Evolutionary conservation across 2,113 vertebrate species (phyloP), one percentile per base, ranked within the genome.

Genomic region (Brachionichthys hirsutus): DNA sequence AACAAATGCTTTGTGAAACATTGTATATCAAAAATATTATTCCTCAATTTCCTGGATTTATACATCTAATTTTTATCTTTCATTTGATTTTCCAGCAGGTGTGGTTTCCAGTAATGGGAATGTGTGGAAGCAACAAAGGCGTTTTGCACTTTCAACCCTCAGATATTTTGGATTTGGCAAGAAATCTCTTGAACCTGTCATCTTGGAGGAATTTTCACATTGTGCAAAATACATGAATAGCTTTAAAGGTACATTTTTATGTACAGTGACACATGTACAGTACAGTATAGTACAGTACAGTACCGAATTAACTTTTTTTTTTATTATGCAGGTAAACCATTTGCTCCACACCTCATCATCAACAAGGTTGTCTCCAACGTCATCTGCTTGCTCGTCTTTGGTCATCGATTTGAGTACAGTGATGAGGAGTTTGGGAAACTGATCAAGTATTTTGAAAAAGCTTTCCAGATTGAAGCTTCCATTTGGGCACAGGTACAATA

Each of bases 311-410:
- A 53, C 38, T 17, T 9, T 13, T 18, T 45, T 18, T 17, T 11
- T 20, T 12, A 17, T 34, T 40, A 10, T 55, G 2, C 0, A 89
- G 83, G 67, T 6, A 68, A 77, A 16, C 57, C 77, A 8, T 77
- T 82, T 55, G 56, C 92, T 50, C 90, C 94, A 48, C 89, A 92
- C 16, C 86, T 90, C 12, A 82, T 88, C 48, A 84, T 94, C 0
- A 94, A 92, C 42, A 87, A 86, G 0, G 85, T 89, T 15, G 88
- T 94, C 70, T 91, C 91, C 0, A 95, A 94, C 63, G 87, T 95
- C 57, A 94, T 94, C 80, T 94, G 89, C 52, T 90, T 84, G 9
- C 68, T 95, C 84, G 90, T 91, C 49, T 94, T 93, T 54, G 93
- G 93, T 14, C 81, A 81, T 24, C 88, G 91, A 59, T 95, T 92